A percentile compares a stretch with the other conserved stretches of the same genome.
Evolutionary conservation across 2,888 invertebrate genomes (phyloP).

Genomic region (Eudemis profundana): DNA sequence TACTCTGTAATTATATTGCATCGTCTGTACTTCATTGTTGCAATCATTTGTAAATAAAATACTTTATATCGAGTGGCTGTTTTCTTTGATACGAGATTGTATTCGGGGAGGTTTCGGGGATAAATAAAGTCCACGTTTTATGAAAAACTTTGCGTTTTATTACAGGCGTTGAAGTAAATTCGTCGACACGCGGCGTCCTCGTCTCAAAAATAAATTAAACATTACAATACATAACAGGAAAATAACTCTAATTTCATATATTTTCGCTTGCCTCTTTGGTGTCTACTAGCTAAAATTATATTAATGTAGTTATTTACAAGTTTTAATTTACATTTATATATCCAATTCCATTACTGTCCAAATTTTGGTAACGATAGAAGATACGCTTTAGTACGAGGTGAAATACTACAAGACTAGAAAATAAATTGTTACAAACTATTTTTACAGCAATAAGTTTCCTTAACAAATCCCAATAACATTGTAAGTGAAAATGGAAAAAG

Average conservation of each 20-base stretch:
- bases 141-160: slow-evolving; percentile 73
- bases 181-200: slow-evolving; percentile 59
- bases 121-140: slow-evolving; percentile 55
- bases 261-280: slow-evolving; percentile 81
- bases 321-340: slow-evolving; percentile 51
- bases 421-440: slow-evolving; percentile 36
- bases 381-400: slow-evolving; percentile 47
- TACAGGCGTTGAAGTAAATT: slow-evolving; percentile 70
- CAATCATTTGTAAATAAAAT: slow-evolving; percentile 87
- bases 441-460: slow-evolving; percentile 33
- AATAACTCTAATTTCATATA: slow-evolving; percentile 73
- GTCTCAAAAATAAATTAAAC: slow-evolving; percentile 78
- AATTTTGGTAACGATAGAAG: slow-evolving; percentile 48
- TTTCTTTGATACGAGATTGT: slow-evolving; percentile 29
- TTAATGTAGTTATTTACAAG: slow-evolving; percentile 58
- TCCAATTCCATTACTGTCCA: slow-evolving; percentile 40
- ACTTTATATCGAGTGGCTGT: slow-evolving; percentile 75
- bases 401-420: slow-evolving; percentile 54
- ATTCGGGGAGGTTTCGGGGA: slow-evolving; percentile 12
- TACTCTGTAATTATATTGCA: slow-evolving; percentile 85
- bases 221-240: slow-evolving; percentile 81
- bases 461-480: slow-evolving; percentile 38
- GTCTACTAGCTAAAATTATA: slow-evolving; percentile 82
- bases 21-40: slow-evolving; percentile 85
- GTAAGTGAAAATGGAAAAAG: slow-evolving; percentile 23